Evolutionary conservation across 2,888 invertebrate genomes (phyloP), one percentile per base, ranked within the genome.

Genomic region (Elegia similella): DNA sequence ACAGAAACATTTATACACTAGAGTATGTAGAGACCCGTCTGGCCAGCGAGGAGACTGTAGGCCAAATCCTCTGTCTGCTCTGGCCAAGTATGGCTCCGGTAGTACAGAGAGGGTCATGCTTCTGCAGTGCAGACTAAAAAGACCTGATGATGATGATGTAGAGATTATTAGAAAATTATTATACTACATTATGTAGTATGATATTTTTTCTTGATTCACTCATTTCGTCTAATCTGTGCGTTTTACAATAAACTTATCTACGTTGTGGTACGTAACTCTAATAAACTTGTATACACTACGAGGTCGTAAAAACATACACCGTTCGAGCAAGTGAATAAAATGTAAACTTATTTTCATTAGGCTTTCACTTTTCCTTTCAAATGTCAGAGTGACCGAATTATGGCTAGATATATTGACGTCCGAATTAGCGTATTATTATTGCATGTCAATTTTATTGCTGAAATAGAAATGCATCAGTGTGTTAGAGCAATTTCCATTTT

Each of bases 251-350:
- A 38, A 50, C 50, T 34, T 38, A 12, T 50, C 34, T 30, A 48
- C n/a, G 48, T 23, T 23, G 23, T 3, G 23, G 23, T 23, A 23
- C 23, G 32, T 48, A 12, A 50, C 17, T 34, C 50, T 50, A 50
- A 50, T 50, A 50, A 50, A 50, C 10, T 50, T 34, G 34, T 50
- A 50, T 34, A 60, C 57, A 57, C 67, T 67, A 47, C 60, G 42
- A n/a, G 42, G 29, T 61, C 63, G 59, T 58, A 58, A 60, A 67
- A 67, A 68, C 59, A 56, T 58, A 61, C 61, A 58, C 47, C 62
- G 61, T 63, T 67, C 65, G 30, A 47, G 30, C 47, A 47, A 12
- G 50, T 34, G 12, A n/a, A 34, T 10, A 32, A 50, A 38, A 43
- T 46, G 42, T 23, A 2, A 42, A 34, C 10, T 7, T 46, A 7